A percentile compares a stretch with the other conserved stretches of the same genome.
Conservation (phyloP, 2,797 vertebrate genomes). For the Cuniculus paca region DNA sequence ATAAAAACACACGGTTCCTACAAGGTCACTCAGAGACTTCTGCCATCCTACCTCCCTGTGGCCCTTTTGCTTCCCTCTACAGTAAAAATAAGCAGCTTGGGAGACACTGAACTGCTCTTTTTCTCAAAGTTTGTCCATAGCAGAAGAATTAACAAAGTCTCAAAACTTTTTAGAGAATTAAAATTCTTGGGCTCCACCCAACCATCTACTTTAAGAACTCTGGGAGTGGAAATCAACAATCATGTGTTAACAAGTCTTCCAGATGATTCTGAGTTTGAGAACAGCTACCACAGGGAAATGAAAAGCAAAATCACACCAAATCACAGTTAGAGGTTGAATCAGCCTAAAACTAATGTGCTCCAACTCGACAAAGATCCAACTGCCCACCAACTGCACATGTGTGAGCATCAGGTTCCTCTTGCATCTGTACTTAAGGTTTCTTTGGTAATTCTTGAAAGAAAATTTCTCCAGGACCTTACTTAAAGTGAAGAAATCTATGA, state of each 20-base stretch:
- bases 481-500: neutral
- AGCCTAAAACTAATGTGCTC: neutral
- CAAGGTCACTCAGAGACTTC: neutral
- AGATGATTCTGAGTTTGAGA: neutral
- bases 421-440: neutral
- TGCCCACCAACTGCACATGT: neutral
- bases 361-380: neutral
- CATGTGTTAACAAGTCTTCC: neutral
- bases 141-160: neutral
- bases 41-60: neutral
- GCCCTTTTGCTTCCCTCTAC: neutral
- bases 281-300: neutral
- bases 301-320: neutral
- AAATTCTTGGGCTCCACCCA: neutral
- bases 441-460: neutral
- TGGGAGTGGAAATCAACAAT: neutral
- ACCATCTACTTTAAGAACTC: neutral
- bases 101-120: neutral
- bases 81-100: neutral
- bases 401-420: neutral
- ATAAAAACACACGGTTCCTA: neutral
- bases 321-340: neutral
- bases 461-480: neutral
- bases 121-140: neutral
- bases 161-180: neutral